Evolutionary conservation across 2,113 vertebrate species (phyloP), one percentile per base, ranked within the genome.

Genomic region (Takifugu flavidus): DNA sequence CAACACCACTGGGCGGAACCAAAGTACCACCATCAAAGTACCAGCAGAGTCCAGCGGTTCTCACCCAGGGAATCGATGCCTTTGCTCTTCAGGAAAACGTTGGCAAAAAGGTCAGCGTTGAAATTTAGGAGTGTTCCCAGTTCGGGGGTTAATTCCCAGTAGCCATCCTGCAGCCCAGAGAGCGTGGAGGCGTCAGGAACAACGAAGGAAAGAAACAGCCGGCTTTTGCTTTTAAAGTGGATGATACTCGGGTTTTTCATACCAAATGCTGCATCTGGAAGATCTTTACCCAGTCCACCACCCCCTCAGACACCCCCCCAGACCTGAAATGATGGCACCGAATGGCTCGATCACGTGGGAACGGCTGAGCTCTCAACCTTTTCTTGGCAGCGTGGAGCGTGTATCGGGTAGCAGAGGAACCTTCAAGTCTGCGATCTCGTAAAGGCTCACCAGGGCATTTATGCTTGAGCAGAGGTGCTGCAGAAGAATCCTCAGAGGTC

Each of bases 181-280:
- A 47, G n/a, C 45, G 45, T 15, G 14, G 13, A n/a, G 45, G 45
- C 3, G 45, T 47, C 13, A 47, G 13, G 45, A 13, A n/a, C 14
- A 47, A 47, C 3, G 12, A 15, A 4, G 1, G 31, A 5, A 34
- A 5, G 29, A 10, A 11, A 8, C 34, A 39, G 34, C 34, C 7
- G 34, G 34, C 3, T 29, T 39, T 39, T 10, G 45, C 45, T 8
- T 55, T 11, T n/a, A 4, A 39, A 11, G 34, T 10, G 7, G 11
- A 39, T 10, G 7, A 10, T 39, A 39, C 20, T 20, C 20, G 20
- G 20, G 34, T 11, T 10, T 11, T 39, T 39, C 77, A 65, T 57
- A 94, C 93, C 57, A 85, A 57, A 27, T 85, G 83, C 53, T 94
- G 93, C 39, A 93, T 82, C n/a, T 62, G 34, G 75, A 91, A 92